phyloP scores from a whole-genome alignment of 1,140 invertebrate genomes.

The Leptinotarsa lineolata region DNA sequence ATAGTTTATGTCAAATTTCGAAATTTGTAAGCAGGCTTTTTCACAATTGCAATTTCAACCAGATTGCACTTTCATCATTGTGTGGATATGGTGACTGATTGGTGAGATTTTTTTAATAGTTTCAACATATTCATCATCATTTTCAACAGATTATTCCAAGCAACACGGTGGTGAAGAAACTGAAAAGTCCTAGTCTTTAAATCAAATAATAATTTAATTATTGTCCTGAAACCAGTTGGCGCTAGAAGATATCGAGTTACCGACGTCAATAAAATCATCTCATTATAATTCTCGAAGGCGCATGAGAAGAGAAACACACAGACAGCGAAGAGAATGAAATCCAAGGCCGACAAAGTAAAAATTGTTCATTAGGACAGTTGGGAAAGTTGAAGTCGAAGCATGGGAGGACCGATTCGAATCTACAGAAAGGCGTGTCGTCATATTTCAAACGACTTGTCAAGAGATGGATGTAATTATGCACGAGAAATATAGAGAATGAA shows the following conservation, averaged over 20 bases:
- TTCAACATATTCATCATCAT: too few species aligned
- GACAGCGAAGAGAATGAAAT: slow-evolving; percentile 20
- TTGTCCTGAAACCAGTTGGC: background rate
- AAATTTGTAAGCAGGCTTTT: too few species aligned
- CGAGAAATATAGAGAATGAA: background rate
- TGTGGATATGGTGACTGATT: too few species aligned
- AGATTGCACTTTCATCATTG: too few species aligned
- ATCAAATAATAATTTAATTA: too few species aligned
- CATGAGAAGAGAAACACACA: slow-evolving; percentile 11
- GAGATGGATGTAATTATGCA: slow-evolving; percentile 10
- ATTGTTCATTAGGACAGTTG: slow-evolving; percentile 22
- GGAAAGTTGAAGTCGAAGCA: slow-evolving; percentile 15
- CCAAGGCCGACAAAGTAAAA: slow-evolving; percentile 20
- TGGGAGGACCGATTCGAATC: slow-evolving; percentile 21
- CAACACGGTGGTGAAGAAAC: too few species aligned
- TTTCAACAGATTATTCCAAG: too few species aligned
- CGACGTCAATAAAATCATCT: slow-evolving; percentile 19
- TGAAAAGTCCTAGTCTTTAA: too few species aligned
- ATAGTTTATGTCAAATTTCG: too few species aligned
- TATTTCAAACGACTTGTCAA: slow-evolving; percentile 18
- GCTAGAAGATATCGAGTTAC: slow-evolving; percentile 1
- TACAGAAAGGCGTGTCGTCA: slow-evolving; percentile 15
- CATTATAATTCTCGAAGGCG: slow-evolving; percentile 12
- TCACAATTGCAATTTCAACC: too few species aligned
- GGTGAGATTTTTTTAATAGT: too few species aligned